A percentile compares a stretch with the other conserved stretches of the same genome.
These are phyloP conservation scores for Chrysaora quinquecirrha DNA, from an alignment of 30 jellyfish, hydroid and myxozoan genomes.

Conservation along the genomic window DNA sequence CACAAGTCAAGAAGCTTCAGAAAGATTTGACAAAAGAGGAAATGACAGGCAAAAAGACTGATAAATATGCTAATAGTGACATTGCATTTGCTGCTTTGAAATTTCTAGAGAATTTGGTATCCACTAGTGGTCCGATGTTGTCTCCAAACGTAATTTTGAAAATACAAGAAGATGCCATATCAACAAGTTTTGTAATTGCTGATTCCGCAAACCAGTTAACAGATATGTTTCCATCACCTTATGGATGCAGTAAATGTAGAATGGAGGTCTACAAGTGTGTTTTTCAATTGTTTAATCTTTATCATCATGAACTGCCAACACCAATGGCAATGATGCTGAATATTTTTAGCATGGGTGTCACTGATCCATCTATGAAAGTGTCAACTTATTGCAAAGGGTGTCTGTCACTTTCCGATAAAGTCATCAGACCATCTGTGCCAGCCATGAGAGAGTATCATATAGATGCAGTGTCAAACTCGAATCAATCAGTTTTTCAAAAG, in stretches of 20 bases:
- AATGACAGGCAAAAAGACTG: slow-evolving; percentile 39
- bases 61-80: slow-evolving; percentile 15
- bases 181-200: not conserved
- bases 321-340: slow-evolving; percentile 20
- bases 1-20: slow-evolving; percentile 38
- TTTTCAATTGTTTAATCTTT: slow-evolving; percentile 26
- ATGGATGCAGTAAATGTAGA: slow-evolving; percentile 47
- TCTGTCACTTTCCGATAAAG: slow-evolving; percentile 15
- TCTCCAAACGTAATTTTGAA: not conserved
- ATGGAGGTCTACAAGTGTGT: slow-evolving; percentile 24
- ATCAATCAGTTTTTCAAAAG: too few relatives aligned
- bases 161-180: slow-evolving; percentile 16
- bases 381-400: slow-evolving; percentile 23
- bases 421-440: slow-evolving; percentile 45
- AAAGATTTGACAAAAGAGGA: slow-evolving; percentile 23
- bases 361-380: slow-evolving; percentile 34
- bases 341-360: slow-evolving; percentile 3
- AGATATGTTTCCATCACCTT: slow-evolving; percentile 31
- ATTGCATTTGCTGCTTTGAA: slow-evolving; percentile 42
- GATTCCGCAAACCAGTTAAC: slow-evolving; percentile 20
- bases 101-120: slow-evolving; percentile 1
- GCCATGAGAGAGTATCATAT: slow-evolving; percentile 29
- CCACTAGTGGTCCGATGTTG: slow-evolving; percentile 30
- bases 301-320: slow-evolving; percentile 48
- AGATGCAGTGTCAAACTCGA: not conserved